phyloP scores from a whole-genome alignment of 2,888 invertebrate species.

The Oeneis ivallda region DNA sequence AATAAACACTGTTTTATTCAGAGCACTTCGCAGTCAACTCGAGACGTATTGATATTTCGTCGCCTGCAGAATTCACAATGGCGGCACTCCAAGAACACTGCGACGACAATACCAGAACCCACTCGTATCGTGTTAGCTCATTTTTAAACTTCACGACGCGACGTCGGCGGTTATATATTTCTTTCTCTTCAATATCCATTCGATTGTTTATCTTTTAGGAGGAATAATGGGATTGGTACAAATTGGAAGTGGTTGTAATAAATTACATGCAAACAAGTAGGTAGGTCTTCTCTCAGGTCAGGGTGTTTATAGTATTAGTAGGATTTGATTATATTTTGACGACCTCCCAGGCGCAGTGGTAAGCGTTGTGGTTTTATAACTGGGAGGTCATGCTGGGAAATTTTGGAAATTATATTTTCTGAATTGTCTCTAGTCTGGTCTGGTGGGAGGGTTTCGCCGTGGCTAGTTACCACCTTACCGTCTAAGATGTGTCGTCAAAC shows the following conservation, averaged over 20 bases:
- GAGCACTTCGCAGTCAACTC: constrained; percentile 41
- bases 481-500: too few relatives aligned
- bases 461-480: too few relatives aligned
- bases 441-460: too few relatives aligned
- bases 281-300: too few relatives aligned
- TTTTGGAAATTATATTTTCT: too few relatives aligned
- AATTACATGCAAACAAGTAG: background rate
- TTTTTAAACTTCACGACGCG: constrained; percentile 33
- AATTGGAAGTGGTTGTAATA: constrained; percentile 13
- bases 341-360: too few relatives aligned
- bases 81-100: constrained; percentile 47
- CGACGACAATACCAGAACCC: constrained; percentile 47
- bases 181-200: constrained; percentile 21
- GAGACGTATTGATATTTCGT: constrained; percentile 54
- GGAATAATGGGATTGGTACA: constrained; percentile 9
- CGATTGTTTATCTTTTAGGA: constrained; percentile 16
- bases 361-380: too few relatives aligned
- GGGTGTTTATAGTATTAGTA: too few relatives aligned
- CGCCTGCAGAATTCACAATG: constrained; percentile 53
- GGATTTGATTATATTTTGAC: too few relatives aligned
- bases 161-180: constrained; percentile 20
- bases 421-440: too few relatives aligned
- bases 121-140: constrained; percentile 36
- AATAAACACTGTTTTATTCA: constrained; percentile 38
- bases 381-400: too few relatives aligned